Evolutionary conservation across 2,797 vertebrate genomes (phyloP).

Genomic region (Lepidocolaptes lacrymiger): DNA sequence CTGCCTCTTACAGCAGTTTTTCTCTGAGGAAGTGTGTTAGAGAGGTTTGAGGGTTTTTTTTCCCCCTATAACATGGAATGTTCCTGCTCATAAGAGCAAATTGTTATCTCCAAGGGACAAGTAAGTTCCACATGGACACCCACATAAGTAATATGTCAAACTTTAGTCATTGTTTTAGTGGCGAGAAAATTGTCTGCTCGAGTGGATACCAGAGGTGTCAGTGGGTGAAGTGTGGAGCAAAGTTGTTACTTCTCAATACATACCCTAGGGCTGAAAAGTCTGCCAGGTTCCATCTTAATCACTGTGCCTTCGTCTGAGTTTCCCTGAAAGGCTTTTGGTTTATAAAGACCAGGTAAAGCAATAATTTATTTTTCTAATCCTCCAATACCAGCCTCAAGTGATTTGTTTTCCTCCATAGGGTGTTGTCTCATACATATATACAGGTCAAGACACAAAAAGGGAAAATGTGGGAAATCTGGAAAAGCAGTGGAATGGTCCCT

Average conservation of each 20-base stretch:
- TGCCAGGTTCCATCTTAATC: background rate
- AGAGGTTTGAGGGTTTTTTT: background rate
- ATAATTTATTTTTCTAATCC: background rate
- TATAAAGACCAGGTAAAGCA: background rate
- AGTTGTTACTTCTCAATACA: background rate
- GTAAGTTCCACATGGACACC: background rate
- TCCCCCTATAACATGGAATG: background rate
- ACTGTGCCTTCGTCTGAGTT: background rate
- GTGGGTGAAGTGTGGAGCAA: background rate
- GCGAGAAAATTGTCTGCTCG: background rate
- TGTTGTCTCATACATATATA: background rate
- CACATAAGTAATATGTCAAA: background rate
- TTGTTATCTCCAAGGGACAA: background rate
- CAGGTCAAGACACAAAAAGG: background rate
- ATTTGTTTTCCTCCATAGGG: background rate
- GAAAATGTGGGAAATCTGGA: background rate
- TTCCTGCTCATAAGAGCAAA: background rate
- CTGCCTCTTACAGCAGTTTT: background rate
- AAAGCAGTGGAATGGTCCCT: background rate
- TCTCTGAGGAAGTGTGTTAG: background rate
- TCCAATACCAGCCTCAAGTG: background rate
- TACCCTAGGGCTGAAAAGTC: background rate
- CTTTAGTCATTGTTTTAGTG: background rate
- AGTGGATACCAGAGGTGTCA: background rate
- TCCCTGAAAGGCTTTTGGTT: background rate